These are phyloP conservation scores for Andrena dorsata DNA, from an alignment of 2,888 invertebrate genomes.

Conservation along the genomic window DNA sequence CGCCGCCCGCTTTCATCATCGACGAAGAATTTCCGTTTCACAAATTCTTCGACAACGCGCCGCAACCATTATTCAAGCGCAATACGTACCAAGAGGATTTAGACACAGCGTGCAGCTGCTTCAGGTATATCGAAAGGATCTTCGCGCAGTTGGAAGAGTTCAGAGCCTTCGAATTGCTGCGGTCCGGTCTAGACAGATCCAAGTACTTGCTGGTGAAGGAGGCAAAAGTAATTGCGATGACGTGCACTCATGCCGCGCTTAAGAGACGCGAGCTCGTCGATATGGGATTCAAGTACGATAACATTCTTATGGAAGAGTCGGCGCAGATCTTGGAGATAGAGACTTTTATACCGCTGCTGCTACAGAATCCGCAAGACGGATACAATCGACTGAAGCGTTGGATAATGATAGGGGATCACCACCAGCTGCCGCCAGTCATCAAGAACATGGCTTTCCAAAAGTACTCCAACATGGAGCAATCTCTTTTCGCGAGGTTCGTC, in stretches of 20 bases:
- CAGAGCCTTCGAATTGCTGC: slow-evolving; percentile 97
- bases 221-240: slow-evolving; percentile 99
- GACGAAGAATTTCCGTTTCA: slow-evolving; percentile 96
- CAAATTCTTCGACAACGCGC: slow-evolving; percentile 96
- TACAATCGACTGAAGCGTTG: slow-evolving; percentile 98
- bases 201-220: slow-evolving; percentile 99
- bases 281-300: slow-evolving; percentile 98
- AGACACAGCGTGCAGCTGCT: slow-evolving; percentile 96
- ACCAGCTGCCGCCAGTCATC: slow-evolving; percentile 99
- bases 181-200: slow-evolving; percentile 97
- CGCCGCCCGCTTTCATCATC: slow-evolving; percentile 86
- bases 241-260: slow-evolving; percentile 99
- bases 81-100: slow-evolving; percentile 92
- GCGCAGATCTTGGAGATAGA: slow-evolving; percentile 99
- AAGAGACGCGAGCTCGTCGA: slow-evolving; percentile 98
- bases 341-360: slow-evolving; percentile 98
- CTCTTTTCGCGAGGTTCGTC: slow-evolving; percentile 98
- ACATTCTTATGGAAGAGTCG: slow-evolving; percentile 99
- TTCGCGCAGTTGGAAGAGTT: slow-evolving; percentile 99
- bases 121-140: slow-evolving; percentile 96
- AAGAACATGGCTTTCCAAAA: slow-evolving; percentile 99
- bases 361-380: slow-evolving; percentile 99
- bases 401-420: slow-evolving; percentile 99
- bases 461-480: slow-evolving; percentile 99
- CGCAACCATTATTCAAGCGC: slow-evolving; percentile 95